These are phyloP conservation scores for Mya arenaria DNA, from an alignment of 1,140 invertebrate genomes.

Conservation along the genomic window DNA sequence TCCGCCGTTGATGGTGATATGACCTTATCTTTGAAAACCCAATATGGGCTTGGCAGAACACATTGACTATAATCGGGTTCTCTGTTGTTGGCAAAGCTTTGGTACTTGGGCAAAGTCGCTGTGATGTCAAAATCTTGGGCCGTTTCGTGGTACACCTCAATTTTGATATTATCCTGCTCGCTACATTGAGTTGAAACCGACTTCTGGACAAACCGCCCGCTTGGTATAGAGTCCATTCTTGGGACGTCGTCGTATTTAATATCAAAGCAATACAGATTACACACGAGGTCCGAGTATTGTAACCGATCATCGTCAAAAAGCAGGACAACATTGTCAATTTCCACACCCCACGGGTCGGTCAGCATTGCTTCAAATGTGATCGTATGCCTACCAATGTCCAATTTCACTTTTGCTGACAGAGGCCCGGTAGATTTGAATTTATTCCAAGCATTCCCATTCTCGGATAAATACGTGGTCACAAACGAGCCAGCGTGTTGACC, in stretches of 20 bases:
- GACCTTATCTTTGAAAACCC: slow-evolving; percentile 20
- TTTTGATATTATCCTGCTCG: slow-evolving; percentile 47
- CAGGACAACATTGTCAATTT: slow-evolving; percentile 25
- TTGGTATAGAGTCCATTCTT: slow-evolving; percentile 27
- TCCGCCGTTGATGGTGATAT: neutral
- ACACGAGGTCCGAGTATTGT: slow-evolving; percentile 10
- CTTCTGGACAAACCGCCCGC: slow-evolving; percentile 48
- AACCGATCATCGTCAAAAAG: slow-evolving; percentile 15
- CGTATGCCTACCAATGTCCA: slow-evolving; percentile 13
- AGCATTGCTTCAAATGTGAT: slow-evolving; percentile 3
- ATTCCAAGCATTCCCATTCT: slow-evolving; percentile 39
- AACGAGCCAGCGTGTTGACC: slow-evolving; percentile 29
- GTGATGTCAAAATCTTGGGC: slow-evolving; percentile 35
- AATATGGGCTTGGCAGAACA: slow-evolving; percentile 30
- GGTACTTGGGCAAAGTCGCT: slow-evolving; percentile 41
- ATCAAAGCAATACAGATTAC: slow-evolving; percentile 42
- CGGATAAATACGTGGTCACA: neutral
- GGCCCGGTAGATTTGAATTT: slow-evolving; percentile 11
- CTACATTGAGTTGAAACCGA: slow-evolving; percentile 30
- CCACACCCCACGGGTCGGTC: slow-evolving; percentile 43
- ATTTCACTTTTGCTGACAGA: neutral
- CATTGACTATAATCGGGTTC: slow-evolving; percentile 34
- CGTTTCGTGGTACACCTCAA: slow-evolving; percentile 41
- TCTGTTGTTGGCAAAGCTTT: slow-evolving; percentile 37
- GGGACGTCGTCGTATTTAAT: slow-evolving; percentile 38